Conservation (phyloP, 2,113 vertebrate species). For the Acanthochromis polyacanthus region DNA sequence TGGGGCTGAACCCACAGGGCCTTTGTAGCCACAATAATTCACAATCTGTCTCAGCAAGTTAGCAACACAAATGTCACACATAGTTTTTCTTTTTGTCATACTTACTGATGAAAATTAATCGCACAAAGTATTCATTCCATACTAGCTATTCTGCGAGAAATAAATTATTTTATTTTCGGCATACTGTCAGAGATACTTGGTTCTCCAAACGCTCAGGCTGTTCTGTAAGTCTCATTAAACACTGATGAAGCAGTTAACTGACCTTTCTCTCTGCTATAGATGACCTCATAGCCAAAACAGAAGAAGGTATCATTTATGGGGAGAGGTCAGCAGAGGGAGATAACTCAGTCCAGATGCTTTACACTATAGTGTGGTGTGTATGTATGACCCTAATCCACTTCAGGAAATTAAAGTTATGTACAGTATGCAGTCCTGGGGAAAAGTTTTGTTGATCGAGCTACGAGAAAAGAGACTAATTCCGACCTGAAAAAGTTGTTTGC, state of each 20-base stretch:
- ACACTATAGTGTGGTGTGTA: slow-evolving; percentile 33
- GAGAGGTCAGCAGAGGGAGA: slow-evolving; percentile 67
- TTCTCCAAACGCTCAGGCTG: slow-evolving; percentile 25
- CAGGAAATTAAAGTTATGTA: slow-evolving; percentile 72
- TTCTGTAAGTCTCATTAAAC: slow-evolving; percentile 61
- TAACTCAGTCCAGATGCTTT: slow-evolving; percentile 77
- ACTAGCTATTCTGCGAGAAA: neutral
- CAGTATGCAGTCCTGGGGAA: slow-evolving; percentile 32
- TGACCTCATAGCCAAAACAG: slow-evolving; percentile 50
- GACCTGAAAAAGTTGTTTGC: slow-evolving; percentile 22
- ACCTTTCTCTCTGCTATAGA: slow-evolving; percentile 30
- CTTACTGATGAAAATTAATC: slow-evolving; percentile 34
- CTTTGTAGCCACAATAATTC: neutral
- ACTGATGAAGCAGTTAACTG: slow-evolving; percentile 54
- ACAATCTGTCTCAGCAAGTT: slow-evolving; percentile 9
- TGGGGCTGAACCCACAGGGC: neutral
- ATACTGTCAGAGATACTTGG: slow-evolving; percentile 5
- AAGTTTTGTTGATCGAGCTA: slow-evolving; percentile 42
- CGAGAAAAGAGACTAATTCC: slow-evolving; percentile 20
- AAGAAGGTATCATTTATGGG: slow-evolving; percentile 61
- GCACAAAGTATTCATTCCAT: neutral
- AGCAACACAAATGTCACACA: slow-evolving; percentile 6
- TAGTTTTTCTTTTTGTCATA: slow-evolving; percentile 25
- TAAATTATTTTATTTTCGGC: slow-evolving; percentile 30
- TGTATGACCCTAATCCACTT: slow-evolving; percentile 49